Conservation (phyloP, 2,888 invertebrate genomes). For the Thalpophila matura region DNA sequence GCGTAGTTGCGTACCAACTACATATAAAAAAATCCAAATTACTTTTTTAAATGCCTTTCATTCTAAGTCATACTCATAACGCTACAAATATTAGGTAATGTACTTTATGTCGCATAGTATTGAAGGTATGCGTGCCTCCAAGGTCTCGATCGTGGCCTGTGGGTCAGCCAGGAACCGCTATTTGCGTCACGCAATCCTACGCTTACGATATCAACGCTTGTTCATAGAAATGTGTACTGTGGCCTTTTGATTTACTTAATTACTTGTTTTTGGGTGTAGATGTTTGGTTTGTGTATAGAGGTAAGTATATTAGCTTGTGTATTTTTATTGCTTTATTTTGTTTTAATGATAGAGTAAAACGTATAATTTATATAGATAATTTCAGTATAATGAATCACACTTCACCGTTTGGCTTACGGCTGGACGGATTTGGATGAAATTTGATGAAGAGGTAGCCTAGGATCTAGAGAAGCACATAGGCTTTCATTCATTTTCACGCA, state of each 20-base stretch:
- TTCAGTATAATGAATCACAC: too few species aligned
- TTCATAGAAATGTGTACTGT: conserved; percentile 24
- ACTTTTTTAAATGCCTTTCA: neutral
- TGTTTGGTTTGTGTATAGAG: conserved; percentile 1
- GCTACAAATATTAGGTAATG: neutral
- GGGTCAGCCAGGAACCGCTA: conserved; percentile 29
- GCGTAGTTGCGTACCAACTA: neutral
- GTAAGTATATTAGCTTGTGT: neutral
- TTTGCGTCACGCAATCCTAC: conserved; percentile 54
- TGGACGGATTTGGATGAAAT: too few species aligned
- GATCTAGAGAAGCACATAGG: too few species aligned
- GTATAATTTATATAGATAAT: too few species aligned
- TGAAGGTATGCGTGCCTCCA: conserved; percentile 37
- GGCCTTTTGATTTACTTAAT: conserved; percentile 41
- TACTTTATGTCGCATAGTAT: conserved; percentile 32
- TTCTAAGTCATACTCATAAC: neutral
- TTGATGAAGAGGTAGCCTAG: too few species aligned
- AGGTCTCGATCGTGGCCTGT: conserved; percentile 42
- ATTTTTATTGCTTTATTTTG: conserved; percentile 11
- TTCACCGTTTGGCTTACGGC: too few species aligned
- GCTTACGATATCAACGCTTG: conserved; percentile 40
- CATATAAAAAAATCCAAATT: neutral
- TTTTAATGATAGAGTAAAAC: neutral
- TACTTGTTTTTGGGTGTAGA: conserved; percentile 13
- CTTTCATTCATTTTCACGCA: too few species aligned